Evolutionary conservation across 1,140 invertebrate species (phyloP).

Genomic region (Drosophila willistoni): DNA sequence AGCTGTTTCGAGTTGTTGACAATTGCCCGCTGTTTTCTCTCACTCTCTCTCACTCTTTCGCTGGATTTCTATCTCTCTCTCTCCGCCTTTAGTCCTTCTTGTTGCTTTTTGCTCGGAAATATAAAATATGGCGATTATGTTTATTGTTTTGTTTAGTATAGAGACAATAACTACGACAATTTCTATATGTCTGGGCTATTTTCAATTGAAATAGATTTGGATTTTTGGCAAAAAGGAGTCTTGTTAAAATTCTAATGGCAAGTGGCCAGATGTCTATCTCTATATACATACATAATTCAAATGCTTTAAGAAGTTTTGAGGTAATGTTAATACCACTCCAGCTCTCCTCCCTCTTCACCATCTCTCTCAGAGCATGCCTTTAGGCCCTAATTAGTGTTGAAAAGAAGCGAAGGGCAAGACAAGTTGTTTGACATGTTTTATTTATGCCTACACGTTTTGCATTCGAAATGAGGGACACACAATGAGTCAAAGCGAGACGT

Average conservation of each 20-base stretch:
- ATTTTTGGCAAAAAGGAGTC: constrained; percentile 50
- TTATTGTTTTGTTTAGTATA: constrained; percentile 63
- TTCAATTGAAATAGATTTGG: constrained; percentile 68
- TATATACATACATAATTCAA: constrained; percentile 62
- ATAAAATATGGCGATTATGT: constrained; percentile 78
- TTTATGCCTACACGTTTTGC: constrained; percentile 78
- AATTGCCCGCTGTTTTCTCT: constrained; percentile 66
- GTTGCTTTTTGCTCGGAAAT: constrained; percentile 61
- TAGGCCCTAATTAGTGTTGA: constrained; percentile 8
- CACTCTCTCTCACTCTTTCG: constrained; percentile 2
- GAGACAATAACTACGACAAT: constrained; percentile 21
- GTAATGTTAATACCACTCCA: not conserved
- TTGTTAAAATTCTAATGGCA: constrained; percentile 38
- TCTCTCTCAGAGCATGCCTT: not conserved
- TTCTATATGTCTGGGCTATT: constrained; percentile 60
- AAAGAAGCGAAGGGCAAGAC: constrained; percentile 5
- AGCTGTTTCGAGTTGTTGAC: constrained; percentile 43
- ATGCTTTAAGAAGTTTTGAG: constrained; percentile 26
- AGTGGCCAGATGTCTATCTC: constrained; percentile 30
- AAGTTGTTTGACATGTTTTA: constrained; percentile 63
- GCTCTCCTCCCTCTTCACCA: not conserved
- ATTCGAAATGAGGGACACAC: constrained; percentile 58
- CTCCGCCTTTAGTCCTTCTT: constrained; percentile 17
- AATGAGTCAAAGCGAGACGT: constrained; percentile 19
- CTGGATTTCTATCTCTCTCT: not conserved